Base-by-base conservation (phyloP, 2,113 vertebrate species). In the Equus przewalskii region DNA sequence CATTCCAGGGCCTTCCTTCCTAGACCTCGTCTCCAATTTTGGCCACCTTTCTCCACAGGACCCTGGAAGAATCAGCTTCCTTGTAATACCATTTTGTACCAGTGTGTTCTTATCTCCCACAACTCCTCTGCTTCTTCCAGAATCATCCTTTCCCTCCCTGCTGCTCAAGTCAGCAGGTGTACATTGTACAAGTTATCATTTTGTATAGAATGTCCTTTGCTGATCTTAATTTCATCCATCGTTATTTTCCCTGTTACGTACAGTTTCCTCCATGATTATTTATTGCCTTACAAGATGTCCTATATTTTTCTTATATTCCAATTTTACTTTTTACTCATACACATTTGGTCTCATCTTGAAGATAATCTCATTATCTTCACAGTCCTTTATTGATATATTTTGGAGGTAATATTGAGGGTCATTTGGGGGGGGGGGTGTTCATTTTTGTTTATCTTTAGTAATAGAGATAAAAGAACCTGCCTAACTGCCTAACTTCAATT, bases 161-260 rank as follows among this genome's bases (percentile, higher is more conserved):
- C 16, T 9, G 58, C 60, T 75, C 15, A 28, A 10, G 26, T 54
- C 6, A 65, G 60, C n/a, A 83, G 62, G 28, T 16, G 33, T 2
- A 1, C 22, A 0, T 3, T 22, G 18, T 3, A 19, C 24, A 36
- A 24, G 0, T 18, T 36, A 16, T 6, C 14, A 0, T 30, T 60
- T 44, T 6, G 16, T 26, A 33, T 1, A 5, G 1, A 13, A 10
- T 3, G 5, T 21, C 6, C 26, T 28, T 30, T 7, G 24, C 1
- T 6, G 11, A 1, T 36, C 46, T 95, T 41, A 33, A 33, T 62
- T 41, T 21, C 22, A 2, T 14, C 1, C 41, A 30, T 13, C 22
- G 8, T 33, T 10, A 26, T 30, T 60, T 78, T 78, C 19, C 10
- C 51, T 21, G n/a, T 3, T 8, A 41, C 69, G 28, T 15, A n/a